Conservation (phyloP, 2,888 invertebrate species). For the Machimus atricapillus region DNA sequence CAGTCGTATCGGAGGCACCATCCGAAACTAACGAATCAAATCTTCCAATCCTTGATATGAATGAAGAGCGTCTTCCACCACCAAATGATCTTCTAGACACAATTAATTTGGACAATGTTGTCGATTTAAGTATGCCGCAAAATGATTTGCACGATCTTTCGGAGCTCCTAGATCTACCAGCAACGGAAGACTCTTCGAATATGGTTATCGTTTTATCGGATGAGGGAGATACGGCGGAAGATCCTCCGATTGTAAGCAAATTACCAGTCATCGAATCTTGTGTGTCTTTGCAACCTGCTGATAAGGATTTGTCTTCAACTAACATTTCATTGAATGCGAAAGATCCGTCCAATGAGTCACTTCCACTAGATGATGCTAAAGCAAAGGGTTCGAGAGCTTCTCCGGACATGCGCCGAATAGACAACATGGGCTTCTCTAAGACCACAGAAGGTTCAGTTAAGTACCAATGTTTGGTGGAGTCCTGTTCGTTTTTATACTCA, state of each 20-base stretch:
- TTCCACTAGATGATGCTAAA: neutral
- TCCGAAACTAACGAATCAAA: neutral
- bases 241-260: neutral
- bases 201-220: neutral
- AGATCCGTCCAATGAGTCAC: neutral
- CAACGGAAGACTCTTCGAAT: neutral
- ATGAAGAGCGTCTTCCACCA: neutral
- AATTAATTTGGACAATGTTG: neutral
- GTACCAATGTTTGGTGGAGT: constrained; percentile 55
- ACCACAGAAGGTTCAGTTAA: constrained; percentile 45
- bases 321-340: neutral
- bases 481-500: constrained; percentile 57
- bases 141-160: neutral
- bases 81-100: neutral
- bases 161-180: neutral
- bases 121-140: neutral
- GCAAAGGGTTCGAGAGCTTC: neutral
- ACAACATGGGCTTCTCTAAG: constrained; percentile 54
- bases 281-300: neutral
- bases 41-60: neutral
- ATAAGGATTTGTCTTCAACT: neutral
- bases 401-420: constrained; percentile 48
- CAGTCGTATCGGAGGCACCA: neutral
- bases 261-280: neutral
- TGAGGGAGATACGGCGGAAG: neutral